A percentile compares a stretch with the other conserved stretches of the same genome.
Evolutionary conservation across 2,888 invertebrate genomes (phyloP).

Genomic region (Lasioglossum oenotherae): DNA sequence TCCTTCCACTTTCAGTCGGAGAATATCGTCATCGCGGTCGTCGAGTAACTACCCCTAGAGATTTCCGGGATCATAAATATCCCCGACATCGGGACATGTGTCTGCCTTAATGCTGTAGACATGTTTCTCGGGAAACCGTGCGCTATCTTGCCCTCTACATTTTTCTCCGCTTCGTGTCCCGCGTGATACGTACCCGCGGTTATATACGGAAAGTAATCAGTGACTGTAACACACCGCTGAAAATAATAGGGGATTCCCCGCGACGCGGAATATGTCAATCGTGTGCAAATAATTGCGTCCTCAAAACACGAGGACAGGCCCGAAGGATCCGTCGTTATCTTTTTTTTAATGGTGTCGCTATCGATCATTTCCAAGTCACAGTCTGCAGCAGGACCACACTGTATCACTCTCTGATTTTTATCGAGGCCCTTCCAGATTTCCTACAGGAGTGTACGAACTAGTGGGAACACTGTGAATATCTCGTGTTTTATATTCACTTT

Average conservation of each 20-base stretch:
- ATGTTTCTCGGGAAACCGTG: slow-evolving; percentile 29
- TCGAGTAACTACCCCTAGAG: slow-evolving; percentile 31
- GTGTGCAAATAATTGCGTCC: not conserved
- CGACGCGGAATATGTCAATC: too few species aligned
- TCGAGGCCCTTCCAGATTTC: too few species aligned
- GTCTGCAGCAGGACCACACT: too few species aligned
- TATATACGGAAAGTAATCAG: not conserved
- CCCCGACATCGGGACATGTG: slow-evolving; percentile 45
- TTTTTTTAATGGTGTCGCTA: too few species aligned
- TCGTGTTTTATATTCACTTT: too few species aligned
- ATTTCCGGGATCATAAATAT: slow-evolving; percentile 62
- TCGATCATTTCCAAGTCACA: too few species aligned
- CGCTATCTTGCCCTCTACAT: slow-evolving; percentile 11
- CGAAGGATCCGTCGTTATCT: not conserved
- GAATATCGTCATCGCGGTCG: slow-evolving; percentile 30
- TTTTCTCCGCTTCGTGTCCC: slow-evolving; percentile 22
- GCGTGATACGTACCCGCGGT: not conserved
- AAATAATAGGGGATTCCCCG: not conserved
- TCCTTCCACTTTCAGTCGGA: slow-evolving; percentile 17
- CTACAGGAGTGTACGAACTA: too few species aligned
- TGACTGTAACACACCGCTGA: not conserved
- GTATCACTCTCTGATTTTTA: too few species aligned
- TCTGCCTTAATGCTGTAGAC: slow-evolving; percentile 32
- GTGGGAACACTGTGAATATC: too few species aligned
- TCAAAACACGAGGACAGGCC: not conserved